phyloP scores from a whole-genome alignment of 2,113 vertebrate genomes.

The Lethenteron camtschaticum region DNA sequence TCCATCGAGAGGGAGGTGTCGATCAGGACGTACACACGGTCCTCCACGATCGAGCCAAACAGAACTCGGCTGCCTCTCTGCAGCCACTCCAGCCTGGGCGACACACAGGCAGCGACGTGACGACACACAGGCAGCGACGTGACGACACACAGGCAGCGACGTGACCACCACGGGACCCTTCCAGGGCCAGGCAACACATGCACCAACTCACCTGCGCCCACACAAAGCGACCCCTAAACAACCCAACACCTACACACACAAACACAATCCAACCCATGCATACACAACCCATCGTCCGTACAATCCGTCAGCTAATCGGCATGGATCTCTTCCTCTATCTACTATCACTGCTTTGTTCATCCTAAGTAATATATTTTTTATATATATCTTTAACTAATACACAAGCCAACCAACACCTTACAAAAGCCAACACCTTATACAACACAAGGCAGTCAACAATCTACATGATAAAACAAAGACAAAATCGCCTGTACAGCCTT shows the following conservation, averaged over 20 bases:
- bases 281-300: too few relatives aligned
- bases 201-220: neutral
- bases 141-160: slow-evolving; percentile 8
- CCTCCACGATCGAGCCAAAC: slow-evolving; percentile 30
- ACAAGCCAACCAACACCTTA: too few relatives aligned
- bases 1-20: slow-evolving; percentile 47
- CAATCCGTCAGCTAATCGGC: too few relatives aligned
- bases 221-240: neutral
- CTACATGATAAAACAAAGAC: too few relatives aligned
- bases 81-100: slow-evolving; percentile 31
- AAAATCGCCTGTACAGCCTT: too few relatives aligned
- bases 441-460: too few relatives aligned
- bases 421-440: too few relatives aligned
- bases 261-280: too few relatives aligned
- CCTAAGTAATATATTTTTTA: too few relatives aligned
- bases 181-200: neutral
- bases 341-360: too few relatives aligned
- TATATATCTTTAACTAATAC: too few relatives aligned
- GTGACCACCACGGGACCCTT: neutral
- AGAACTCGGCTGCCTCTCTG: slow-evolving; percentile 28
- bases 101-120: slow-evolving; percentile 6
- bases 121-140: slow-evolving; percentile 1
- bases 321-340: too few relatives aligned
- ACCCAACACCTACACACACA: neutral
- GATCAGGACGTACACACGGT: slow-evolving; percentile 30